These are phyloP conservation scores for Malacoraja senta DNA, from an alignment of 2,797 vertebrate genomes.

Conservation along the genomic window DNA sequence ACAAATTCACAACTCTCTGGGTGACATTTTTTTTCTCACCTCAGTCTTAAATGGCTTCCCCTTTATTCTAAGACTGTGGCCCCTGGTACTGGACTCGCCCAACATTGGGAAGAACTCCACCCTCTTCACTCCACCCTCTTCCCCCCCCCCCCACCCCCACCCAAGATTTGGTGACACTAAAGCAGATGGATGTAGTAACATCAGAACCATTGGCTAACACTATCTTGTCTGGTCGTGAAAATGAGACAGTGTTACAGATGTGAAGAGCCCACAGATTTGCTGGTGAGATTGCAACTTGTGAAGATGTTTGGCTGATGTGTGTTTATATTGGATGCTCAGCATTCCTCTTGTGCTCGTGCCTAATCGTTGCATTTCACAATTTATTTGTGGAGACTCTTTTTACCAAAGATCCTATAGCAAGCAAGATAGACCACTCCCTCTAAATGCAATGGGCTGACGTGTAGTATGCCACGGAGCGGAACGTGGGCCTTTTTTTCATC, in stretches of 20 bases:
- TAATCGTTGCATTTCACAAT: not conserved
- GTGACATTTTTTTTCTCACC: too few relatives aligned
- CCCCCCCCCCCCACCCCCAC: not conserved
- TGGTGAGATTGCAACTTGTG: not conserved
- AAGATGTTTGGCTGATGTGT: not conserved
- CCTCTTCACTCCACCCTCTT: too few relatives aligned
- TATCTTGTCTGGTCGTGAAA: not conserved
- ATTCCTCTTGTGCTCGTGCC: not conserved
- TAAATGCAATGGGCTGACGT: too few relatives aligned
- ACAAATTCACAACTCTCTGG: too few relatives aligned
- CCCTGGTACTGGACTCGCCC: too few relatives aligned
- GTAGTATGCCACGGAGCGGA: too few relatives aligned
- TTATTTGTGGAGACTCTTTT: not conserved
- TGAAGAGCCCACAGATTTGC: not conserved
- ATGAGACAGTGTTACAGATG: not conserved
- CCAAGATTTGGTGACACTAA: not conserved
- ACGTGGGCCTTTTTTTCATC: too few relatives aligned
- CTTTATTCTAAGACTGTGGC: too few relatives aligned
- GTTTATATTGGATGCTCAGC: not conserved
- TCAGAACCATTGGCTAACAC: not conserved
- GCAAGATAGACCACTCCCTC: too few relatives aligned
- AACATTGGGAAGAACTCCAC: too few relatives aligned
- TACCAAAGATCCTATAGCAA: too few relatives aligned
- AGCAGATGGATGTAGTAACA: not conserved
- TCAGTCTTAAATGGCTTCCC: too few relatives aligned